These are phyloP conservation scores for Leptopilina drosophilae DNA, from an alignment of 2,888 invertebrate genomes.

Conservation along the genomic window DNA sequence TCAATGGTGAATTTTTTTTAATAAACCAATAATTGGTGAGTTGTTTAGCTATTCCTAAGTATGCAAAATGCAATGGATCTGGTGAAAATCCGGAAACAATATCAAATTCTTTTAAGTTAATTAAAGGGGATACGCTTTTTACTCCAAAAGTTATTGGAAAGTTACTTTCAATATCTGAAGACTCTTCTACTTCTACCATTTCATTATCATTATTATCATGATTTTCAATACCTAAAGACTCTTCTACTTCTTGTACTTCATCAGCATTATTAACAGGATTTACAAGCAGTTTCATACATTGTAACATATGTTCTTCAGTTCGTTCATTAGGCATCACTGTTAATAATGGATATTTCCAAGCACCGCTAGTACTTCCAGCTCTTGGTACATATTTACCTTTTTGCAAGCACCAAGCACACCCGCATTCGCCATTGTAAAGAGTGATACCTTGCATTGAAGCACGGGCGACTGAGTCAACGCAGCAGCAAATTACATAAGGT, in stretches of 20 bases:
- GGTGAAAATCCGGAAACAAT: slow-evolving; percentile 47
- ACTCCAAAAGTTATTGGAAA: background rate
- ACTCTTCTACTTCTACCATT: background rate
- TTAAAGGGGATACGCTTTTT: slow-evolving; percentile 28
- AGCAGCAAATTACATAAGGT: background rate
- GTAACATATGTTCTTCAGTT: slow-evolving; percentile 26
- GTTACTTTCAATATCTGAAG: background rate
- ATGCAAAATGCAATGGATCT: slow-evolving; percentile 42
- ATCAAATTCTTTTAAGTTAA: slow-evolving; percentile 44
- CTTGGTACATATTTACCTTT: slow-evolving; percentile 19
- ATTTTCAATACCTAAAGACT: background rate
- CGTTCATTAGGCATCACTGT: slow-evolving; percentile 5
- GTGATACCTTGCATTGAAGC: no score
- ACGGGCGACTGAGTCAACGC: no score
- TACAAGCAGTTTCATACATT: slow-evolving; percentile 37
- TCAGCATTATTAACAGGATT: slow-evolving; percentile 7
- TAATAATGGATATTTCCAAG: slow-evolving; percentile 43
- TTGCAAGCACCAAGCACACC: slow-evolving; percentile 47
- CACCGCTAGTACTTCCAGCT: background rate
- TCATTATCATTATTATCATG: background rate
- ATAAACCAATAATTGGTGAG: slow-evolving; percentile 42
- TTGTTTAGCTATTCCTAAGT: slow-evolving; percentile 40
- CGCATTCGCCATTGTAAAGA: slow-evolving; percentile 44
- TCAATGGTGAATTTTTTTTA: background rate
- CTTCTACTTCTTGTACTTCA: background rate